These are phyloP conservation scores for Asteroscopus sphinx DNA, from an alignment of 2,888 invertebrate genomes.

Conservation along the genomic window DNA sequence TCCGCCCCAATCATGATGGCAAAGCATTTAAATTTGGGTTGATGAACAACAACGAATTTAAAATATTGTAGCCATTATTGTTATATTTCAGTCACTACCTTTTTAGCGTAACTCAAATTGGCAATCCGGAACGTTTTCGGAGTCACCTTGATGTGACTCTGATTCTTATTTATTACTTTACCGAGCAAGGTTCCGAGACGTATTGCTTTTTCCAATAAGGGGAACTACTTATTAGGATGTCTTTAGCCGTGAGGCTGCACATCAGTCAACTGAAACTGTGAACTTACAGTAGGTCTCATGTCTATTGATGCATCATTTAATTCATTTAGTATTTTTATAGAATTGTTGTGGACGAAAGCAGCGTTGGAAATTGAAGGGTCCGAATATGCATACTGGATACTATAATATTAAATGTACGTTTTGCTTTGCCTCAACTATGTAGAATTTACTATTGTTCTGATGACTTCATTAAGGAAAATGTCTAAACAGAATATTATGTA, in stretches of 20 bases:
- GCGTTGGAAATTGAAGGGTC: not conserved
- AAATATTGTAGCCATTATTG: slow-evolving; percentile 3
- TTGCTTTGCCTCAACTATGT: slow-evolving; percentile 10
- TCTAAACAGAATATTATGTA: slow-evolving; percentile 1
- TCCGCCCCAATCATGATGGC: not conserved
- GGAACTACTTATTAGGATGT: slow-evolving; percentile 27
- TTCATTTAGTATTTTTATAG: not conserved
- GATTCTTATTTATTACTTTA: slow-evolving; percentile 43
- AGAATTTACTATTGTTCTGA: slow-evolving; percentile 22
- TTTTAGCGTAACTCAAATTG: slow-evolving; percentile 44
- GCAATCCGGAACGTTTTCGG: slow-evolving; percentile 46
- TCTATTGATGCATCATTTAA: slow-evolving; percentile 1
- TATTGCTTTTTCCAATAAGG: slow-evolving; percentile 30
- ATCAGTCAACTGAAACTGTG: not conserved
- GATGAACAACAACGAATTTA: slow-evolving; percentile 3
- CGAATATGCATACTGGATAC: no score
- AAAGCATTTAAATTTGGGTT: not conserved
- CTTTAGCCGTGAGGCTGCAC: not conserved
- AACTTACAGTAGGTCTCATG: slow-evolving; percentile 1
- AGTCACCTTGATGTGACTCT: slow-evolving; percentile 41
- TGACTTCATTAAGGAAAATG: slow-evolving; percentile 41
- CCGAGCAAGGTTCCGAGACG: slow-evolving; percentile 36
- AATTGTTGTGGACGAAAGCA: slow-evolving; percentile 4
- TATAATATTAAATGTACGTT: slow-evolving; percentile 2
- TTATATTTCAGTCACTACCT: slow-evolving; percentile 28